Evolutionary conservation across 1,140 invertebrate genomes (phyloP).

Genomic region (Heliconius hewitsoni): DNA sequence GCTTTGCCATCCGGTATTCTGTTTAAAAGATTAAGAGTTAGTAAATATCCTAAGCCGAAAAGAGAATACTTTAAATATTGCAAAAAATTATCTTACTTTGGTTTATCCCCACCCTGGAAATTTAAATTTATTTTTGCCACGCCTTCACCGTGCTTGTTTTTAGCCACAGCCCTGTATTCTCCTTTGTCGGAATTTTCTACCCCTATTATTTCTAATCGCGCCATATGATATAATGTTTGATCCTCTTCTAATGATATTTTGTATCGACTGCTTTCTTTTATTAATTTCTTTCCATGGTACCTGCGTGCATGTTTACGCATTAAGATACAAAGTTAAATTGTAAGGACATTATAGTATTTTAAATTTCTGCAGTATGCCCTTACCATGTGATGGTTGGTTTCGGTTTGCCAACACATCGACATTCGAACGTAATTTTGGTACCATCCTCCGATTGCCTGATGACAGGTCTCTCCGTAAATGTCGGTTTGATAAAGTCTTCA

Average conservation of each 20-base stretch:
- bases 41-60: neutral
- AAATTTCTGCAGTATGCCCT: conserved; percentile 66
- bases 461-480: conserved; percentile 97
- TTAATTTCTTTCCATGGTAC: conserved; percentile 91
- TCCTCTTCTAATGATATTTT: conserved; percentile 90
- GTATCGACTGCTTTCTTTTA: conserved; percentile 89
- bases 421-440: conserved; percentile 96
- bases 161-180: conserved; percentile 95
- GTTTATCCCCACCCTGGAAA: conserved; percentile 93
- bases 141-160: conserved; percentile 95
- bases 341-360: conserved; percentile 28
- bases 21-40: conserved; percentile 59
- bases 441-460: conserved; percentile 97
- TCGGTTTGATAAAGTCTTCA: conserved; percentile 94
- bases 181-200: conserved; percentile 94
- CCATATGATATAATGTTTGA: conserved; percentile 94
- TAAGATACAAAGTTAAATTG: conserved; percentile 19
- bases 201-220: conserved; percentile 90
- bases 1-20: conserved; percentile 97
- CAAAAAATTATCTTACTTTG: conserved; percentile 85
- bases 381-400: conserved; percentile 96
- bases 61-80: neutral
- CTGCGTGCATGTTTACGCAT: conserved; percentile 76
- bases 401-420: conserved; percentile 96
- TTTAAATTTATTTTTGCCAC: conserved; percentile 97